Percentiles rank a stretch among this genome's conserved stretches.
phyloP scores from a whole-genome alignment of 1,140 invertebrate species.

The Oedothorax gibbosus region DNA sequence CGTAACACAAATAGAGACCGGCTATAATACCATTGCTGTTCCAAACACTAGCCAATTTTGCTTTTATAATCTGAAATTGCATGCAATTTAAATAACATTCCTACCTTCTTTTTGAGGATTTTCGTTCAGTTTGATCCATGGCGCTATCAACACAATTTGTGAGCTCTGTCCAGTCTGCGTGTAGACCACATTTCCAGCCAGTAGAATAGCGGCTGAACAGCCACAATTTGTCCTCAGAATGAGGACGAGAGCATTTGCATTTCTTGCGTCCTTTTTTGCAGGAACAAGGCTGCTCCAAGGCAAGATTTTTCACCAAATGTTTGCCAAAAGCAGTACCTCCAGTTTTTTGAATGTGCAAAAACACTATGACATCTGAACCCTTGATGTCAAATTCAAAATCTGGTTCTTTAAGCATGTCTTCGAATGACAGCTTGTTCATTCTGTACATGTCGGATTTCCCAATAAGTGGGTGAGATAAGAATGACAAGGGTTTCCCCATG shows the following conservation, averaged over 20 bases:
- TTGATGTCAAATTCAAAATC: slow-evolving; percentile 73
- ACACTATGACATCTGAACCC: slow-evolving; percentile 96
- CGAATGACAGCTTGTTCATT: slow-evolving; percentile 63
- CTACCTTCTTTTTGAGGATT: slow-evolving; percentile 64
- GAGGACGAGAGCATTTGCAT: slow-evolving; percentile 80
- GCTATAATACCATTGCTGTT: no score
- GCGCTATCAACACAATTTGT: slow-evolving; percentile 89
- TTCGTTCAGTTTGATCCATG: slow-evolving; percentile 84
- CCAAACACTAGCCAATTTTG: no score
- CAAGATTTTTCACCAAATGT: slow-evolving; percentile 93
- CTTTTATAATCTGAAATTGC: no score
- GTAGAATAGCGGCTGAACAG: slow-evolving; percentile 98
- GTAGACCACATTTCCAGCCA: slow-evolving; percentile 98
- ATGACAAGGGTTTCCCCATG: slow-evolving; percentile 61
- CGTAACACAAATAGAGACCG: no score
- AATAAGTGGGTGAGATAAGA: slow-evolving; percentile 50
- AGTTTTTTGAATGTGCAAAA: slow-evolving; percentile 98
- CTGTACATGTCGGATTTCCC: slow-evolving; percentile 2
- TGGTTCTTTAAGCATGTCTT: slow-evolving; percentile 62
- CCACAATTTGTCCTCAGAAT: slow-evolving; percentile 79
- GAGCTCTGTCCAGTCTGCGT: slow-evolving; percentile 98
- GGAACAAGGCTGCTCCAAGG: slow-evolving; percentile 86
- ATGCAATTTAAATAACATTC: background rate
- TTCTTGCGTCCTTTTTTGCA: slow-evolving; percentile 87
- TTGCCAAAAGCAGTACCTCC: slow-evolving; percentile 94